phyloP scores from a whole-genome alignment of 2,888 invertebrate genomes.

The Andrena camellia region DNA sequence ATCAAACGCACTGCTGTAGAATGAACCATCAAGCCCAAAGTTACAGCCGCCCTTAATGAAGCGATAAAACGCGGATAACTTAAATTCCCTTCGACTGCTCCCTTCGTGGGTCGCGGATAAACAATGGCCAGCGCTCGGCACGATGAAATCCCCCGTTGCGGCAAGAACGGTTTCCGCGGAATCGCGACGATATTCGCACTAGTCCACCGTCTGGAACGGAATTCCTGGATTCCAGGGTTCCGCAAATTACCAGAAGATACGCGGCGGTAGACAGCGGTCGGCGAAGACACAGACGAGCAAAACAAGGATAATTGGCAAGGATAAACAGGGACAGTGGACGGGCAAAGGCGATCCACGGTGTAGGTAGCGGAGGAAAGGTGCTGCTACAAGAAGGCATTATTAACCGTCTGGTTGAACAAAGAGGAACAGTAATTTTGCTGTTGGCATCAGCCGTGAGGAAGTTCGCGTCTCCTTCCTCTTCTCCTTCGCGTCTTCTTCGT shows the following conservation, averaged over 20 bases:
- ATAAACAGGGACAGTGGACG: background rate
- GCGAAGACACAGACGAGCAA: constrained; percentile 22
- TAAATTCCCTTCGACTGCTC: background rate
- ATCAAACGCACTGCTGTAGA: background rate
- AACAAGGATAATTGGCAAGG: constrained; percentile 19
- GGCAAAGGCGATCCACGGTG: constrained; percentile 45
- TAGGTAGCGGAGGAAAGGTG: constrained; percentile 59
- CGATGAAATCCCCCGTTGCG: constrained; percentile 18
- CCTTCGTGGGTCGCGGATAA: background rate
- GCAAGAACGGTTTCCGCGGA: constrained; percentile 46
- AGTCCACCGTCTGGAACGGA: constrained; percentile 70
- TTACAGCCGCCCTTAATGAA: constrained; percentile 7
- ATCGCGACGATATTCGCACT: constrained; percentile 47
- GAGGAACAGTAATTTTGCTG: constrained; percentile 52
- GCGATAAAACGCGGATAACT: constrained; percentile 10
- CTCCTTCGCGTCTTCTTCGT: constrained; percentile 31
- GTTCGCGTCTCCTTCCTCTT: constrained; percentile 12
- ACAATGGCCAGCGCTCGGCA: background rate
- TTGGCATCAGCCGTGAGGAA: constrained; percentile 41
- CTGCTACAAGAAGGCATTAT: constrained; percentile 67
- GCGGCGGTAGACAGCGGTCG: constrained; percentile 51
- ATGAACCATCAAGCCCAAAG: background rate
- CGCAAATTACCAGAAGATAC: constrained; percentile 67
- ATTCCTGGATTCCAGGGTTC: constrained; percentile 68
- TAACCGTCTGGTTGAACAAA: constrained; percentile 71